A percentile compares a stretch with the other conserved stretches of the same genome.
These are phyloP conservation scores for Drosophila acutilabella DNA, from an alignment of 2,888 invertebrate genomes.

Conservation along the genomic window DNA sequence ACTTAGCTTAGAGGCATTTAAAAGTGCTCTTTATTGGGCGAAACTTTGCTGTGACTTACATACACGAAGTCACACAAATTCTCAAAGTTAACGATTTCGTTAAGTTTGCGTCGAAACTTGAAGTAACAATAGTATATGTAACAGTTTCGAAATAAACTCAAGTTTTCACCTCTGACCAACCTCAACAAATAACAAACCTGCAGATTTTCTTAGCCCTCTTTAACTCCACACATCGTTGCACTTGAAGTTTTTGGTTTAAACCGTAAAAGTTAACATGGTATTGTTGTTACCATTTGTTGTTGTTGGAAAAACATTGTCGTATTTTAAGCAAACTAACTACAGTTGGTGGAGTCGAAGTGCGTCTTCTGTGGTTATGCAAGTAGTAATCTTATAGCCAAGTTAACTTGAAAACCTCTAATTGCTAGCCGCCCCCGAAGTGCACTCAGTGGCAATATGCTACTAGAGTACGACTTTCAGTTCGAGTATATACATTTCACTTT, in stretches of 20 bases:
- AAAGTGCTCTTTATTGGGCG: not conserved
- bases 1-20: not conserved
- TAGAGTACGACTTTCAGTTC: constrained; percentile 1
- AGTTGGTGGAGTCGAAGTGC: constrained; percentile 18
- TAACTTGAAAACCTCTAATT: constrained; percentile 70
- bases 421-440: constrained; percentile 60
- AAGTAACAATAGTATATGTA: constrained; percentile 25
- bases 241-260: constrained; percentile 38
- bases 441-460: constrained; percentile 52
- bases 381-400: constrained; percentile 55
- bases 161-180: constrained; percentile 68
- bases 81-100: constrained; percentile 32
- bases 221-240: constrained; percentile 46
- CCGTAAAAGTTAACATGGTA: constrained; percentile 15
- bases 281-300: constrained; percentile 19
- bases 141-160: constrained; percentile 38
- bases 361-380: constrained; percentile 53
- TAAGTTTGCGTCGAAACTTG: constrained; percentile 18
- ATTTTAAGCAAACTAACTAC: constrained; percentile 59
- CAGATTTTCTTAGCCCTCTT: constrained; percentile 6
- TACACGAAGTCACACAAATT: constrained; percentile 4
- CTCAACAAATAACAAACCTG: constrained; percentile 25
- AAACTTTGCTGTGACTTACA: constrained; percentile 4
- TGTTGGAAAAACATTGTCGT: constrained; percentile 52
- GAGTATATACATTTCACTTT: constrained; percentile 11